These are phyloP conservation scores for Nasonia giraulti DNA, from an alignment of 1,140 invertebrate species.

Conservation along the genomic window DNA sequence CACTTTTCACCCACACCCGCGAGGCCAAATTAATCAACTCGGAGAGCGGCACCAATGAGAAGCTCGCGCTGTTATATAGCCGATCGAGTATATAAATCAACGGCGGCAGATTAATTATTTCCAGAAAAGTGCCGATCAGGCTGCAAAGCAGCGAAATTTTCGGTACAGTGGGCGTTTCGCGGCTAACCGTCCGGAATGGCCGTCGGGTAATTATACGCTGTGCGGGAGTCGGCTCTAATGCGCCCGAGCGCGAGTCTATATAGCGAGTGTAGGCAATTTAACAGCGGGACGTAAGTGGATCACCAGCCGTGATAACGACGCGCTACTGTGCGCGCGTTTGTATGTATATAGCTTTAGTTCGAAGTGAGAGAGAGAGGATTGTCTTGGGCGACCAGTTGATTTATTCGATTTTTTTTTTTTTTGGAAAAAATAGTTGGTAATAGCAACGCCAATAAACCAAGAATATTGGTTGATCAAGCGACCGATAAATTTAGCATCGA, in stretches of 20 bases:
- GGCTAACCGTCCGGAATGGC: background rate
- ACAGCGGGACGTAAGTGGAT: conserved; percentile 58
- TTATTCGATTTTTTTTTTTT: background rate
- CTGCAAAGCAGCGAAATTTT: background rate
- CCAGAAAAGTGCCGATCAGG: background rate
- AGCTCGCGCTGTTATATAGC: background rate
- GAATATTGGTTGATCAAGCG: too few species aligned
- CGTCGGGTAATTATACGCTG: conserved; percentile 5
- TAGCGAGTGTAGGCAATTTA: conserved; percentile 56
- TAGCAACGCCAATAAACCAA: too few species aligned
- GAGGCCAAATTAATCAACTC: background rate
- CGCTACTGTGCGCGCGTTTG: conserved; percentile 50
- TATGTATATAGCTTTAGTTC: background rate
- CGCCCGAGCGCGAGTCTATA: conserved; percentile 18
- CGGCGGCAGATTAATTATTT: background rate
- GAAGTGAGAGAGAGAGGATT: background rate
- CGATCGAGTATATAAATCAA: conserved; percentile 1
- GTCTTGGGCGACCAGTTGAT: background rate
- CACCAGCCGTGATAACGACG: conserved; percentile 53
- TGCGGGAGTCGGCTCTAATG: background rate
- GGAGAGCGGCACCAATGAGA: background rate
- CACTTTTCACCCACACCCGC: too few species aligned
- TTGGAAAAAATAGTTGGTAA: background rate
- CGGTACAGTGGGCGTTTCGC: background rate
- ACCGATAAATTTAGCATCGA: too few species aligned